phyloP scores from a whole-genome alignment of 2,113 vertebrate species.

The Myrmecophaga tridactyla region DNA sequence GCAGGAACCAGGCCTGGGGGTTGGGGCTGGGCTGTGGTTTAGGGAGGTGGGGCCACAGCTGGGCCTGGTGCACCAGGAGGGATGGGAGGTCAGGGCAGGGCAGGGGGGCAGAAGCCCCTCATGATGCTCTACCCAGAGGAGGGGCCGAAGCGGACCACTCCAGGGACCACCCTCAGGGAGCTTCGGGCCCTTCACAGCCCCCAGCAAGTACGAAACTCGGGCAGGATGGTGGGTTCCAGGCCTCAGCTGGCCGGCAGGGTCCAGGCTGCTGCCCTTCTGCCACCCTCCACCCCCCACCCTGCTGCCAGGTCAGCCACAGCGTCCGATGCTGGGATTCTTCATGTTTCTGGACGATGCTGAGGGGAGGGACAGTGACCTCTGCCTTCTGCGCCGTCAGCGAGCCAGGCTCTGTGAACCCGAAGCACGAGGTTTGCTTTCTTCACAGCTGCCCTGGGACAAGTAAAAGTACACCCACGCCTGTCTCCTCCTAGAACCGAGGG shows the following conservation, averaged over 20 bases:
- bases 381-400: not conserved
- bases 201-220: not conserved
- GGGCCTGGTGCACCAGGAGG: too few relatives aligned
- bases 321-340: not conserved
- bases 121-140: not conserved
- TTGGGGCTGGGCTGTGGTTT: not conserved
- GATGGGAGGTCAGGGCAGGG: not conserved
- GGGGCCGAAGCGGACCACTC: too few relatives aligned
- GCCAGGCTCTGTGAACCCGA: not conserved
- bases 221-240: not conserved
- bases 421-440: not conserved
- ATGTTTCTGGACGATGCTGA: not conserved
- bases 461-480: conserved; percentile 61
- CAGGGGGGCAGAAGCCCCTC: not conserved
- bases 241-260: not conserved
- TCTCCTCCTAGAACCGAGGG: conserved; percentile 35
- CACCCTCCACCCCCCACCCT: too few relatives aligned
- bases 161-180: accelerated
- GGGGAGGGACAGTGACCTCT: not conserved
- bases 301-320: not conserved
- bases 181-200: not conserved
- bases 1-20: not conserved
- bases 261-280: not conserved
- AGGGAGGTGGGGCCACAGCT: not conserved
- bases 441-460: conserved; percentile 40